Base-by-base conservation (phyloP, 2,888 invertebrate species). In the Allophyes oxyacanthae region DNA sequence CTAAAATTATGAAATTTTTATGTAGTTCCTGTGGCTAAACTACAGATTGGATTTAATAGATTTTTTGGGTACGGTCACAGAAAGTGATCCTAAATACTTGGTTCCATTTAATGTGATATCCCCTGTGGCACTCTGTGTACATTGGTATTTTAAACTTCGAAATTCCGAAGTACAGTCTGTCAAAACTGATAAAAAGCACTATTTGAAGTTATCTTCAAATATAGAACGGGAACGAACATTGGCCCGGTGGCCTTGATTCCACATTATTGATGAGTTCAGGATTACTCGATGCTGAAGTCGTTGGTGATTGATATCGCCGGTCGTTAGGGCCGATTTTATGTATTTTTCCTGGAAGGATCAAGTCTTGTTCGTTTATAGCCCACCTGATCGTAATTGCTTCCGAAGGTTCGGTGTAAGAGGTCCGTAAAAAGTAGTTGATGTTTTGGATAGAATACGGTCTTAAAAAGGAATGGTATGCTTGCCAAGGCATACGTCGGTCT, bases 301-400 rank as follows among this genome's bases (percentile, higher is more conserved):
- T 56, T 53, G 55, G 72, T 74, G 79, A 79, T 78, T 79, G 79
- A 79, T 79, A 75, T 66, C 66, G 59, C 67, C 56, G 62, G 57
- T 71, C 73, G 77, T 78, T 77, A 77, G 60, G 64, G 55, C 26
- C 67, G 51, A 51, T 57, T 78, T 77, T 75, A 73, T 76, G 66
- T 68, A 74, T 75, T 69, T 74, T 69, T 58, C 62, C 45, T 48
- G 40, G 33, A 68, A 72, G 58, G 68, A 75, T 72, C 75, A 57
- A 60, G 57, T 52, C 65, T 60, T 73, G 62, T 59, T 66, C 60
- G 65, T 60, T 68, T 72, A 69, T 69, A 48, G 59, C 66, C 54
- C 50, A 76, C 61, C 73, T 69, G 65, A 63, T 42, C 54, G 69
- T 59, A 59, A 72, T 61, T 60, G 59, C 66, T 72, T 75, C 63